Evolutionary conservation across 2,113 vertebrate species (phyloP), one percentile per base, ranked within the genome.

Genomic region (Lagopus muta): DNA sequence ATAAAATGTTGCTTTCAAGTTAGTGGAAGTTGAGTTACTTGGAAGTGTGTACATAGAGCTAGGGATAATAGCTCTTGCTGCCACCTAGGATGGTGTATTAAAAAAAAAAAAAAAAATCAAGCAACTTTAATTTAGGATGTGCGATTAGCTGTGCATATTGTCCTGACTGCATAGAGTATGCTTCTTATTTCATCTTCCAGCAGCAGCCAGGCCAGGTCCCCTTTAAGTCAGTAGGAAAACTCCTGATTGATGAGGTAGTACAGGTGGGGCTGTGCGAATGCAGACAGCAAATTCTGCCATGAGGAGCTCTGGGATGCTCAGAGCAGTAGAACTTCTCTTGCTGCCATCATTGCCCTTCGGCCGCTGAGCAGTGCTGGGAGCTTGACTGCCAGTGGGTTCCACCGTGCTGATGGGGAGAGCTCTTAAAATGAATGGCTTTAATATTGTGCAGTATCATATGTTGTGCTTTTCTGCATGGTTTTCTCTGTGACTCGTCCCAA

Each of bases 1-100:
- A 78, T 84, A 78, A 90, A 91, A 75, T 27, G 62, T 72, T 71
- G 70, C 25, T 95, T 84, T 93, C 54, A 87, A 76, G 87, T 85
- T 75, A 36, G 58, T 61, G 78, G 75, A 48, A 65, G 82, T 79
- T 87, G 70, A 92, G 48, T 61, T 87, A 16, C n/a, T n/a, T 18
- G 0, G 0, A 88, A 85, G 40, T 57, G 17, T 79, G 5, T 57
- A 43, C n/a, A 38, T 17, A 66, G 84, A 92, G n/a, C 18, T 50
- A 2, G 67, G 54, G 82, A 54, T 73, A 60, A 64, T 62, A 91
- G 52, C 40, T 75, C 28, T 43, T 91, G 32, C 57, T 75, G 20
- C 50, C 21, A 25, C 40, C 92, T 64, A 64, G 25, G 61, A 42
- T 64, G 6, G 1, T 40, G 69, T 43, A 43, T 16, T 86, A 54